Percentiles rank a stretch among this genome's conserved stretches.
Evolutionary conservation across 2,888 invertebrate genomes (phyloP).

Genomic region (Taphrorychus bicolor): DNA sequence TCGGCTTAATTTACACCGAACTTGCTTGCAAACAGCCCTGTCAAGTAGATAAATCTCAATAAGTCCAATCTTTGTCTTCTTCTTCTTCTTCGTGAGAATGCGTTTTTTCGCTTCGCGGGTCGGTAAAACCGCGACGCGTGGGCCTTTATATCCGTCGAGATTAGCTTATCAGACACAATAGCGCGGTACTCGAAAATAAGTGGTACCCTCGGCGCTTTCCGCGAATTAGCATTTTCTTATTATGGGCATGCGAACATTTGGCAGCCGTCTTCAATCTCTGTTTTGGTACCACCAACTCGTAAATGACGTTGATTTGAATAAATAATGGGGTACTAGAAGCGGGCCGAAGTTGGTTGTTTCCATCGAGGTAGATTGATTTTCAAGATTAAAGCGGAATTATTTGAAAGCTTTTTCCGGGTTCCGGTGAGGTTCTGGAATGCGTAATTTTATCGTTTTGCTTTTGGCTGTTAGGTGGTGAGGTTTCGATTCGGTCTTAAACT

Average conservation of each 20-base stretch:
- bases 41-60: constrained; percentile 9
- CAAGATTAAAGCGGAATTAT: not conserved
- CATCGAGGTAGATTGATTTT: not conserved
- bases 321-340: not conserved
- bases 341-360: not conserved
- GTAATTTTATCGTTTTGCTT: too few species aligned
- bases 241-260: constrained; percentile 12
- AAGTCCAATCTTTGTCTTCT: constrained; percentile 11
- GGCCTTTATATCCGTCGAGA: constrained; percentile 16
- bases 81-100: not conserved
- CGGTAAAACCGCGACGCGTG: constrained; percentile 12
- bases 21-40: not conserved
- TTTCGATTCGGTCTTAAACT: too few species aligned
- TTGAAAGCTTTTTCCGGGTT: too few species aligned
- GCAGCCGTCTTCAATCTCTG: not conserved
- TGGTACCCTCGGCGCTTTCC: constrained; percentile 7
- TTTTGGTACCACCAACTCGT: not conserved
- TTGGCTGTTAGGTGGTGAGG: too few species aligned
- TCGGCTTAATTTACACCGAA: constrained; percentile 6
- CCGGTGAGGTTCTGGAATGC: too few species aligned
- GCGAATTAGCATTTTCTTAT: constrained; percentile 5
- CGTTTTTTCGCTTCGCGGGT: constrained; percentile 1
- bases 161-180: constrained; percentile 20
- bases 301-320: not conserved
- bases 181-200: constrained; percentile 10